phyloP scores from a whole-genome alignment of 2,888 invertebrate genomes.

The Emesis furor region DNA sequence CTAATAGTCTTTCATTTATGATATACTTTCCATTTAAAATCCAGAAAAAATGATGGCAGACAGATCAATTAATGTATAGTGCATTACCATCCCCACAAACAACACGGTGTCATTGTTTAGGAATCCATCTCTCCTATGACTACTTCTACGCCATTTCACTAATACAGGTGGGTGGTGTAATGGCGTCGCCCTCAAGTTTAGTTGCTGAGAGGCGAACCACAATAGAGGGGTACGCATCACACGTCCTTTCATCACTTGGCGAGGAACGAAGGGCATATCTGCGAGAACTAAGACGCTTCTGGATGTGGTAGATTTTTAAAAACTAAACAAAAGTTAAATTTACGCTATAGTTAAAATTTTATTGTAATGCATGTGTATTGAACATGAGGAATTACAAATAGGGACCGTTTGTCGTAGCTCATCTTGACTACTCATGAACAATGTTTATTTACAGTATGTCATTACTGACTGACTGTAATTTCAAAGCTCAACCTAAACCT shows the following conservation, averaged over 20 bases:
- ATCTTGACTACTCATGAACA: no score
- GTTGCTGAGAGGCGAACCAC: slow-evolving; percentile 81
- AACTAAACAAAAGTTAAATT: no score
- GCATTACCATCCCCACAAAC: slow-evolving; percentile 14
- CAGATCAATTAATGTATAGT: slow-evolving; percentile 6
- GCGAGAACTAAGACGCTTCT: slow-evolving; percentile 60
- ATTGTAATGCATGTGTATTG: no score
- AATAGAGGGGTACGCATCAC: slow-evolving; percentile 86
- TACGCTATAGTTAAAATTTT: no score
- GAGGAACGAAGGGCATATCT: slow-evolving; percentile 86
- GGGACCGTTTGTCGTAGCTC: no score
- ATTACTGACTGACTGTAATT: no score
- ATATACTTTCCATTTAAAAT: no score
- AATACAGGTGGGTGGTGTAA: slow-evolving; percentile 80
- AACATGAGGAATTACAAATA: no score
- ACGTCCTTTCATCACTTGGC: slow-evolving; percentile 88
- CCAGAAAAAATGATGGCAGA: no score
- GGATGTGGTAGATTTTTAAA: slow-evolving; percentile 77
- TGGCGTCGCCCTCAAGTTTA: slow-evolving; percentile 68
- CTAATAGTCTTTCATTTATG: no score
- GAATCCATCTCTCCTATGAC: slow-evolving; percentile 30
- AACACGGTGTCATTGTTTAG: slow-evolving; percentile 44
- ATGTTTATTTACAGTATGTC: no score
- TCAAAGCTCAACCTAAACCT: no score
- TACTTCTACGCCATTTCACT: slow-evolving; percentile 79